phyloP scores from a whole-genome alignment of 2,888 invertebrate species.

The Hypselothyrea guttata region DNA sequence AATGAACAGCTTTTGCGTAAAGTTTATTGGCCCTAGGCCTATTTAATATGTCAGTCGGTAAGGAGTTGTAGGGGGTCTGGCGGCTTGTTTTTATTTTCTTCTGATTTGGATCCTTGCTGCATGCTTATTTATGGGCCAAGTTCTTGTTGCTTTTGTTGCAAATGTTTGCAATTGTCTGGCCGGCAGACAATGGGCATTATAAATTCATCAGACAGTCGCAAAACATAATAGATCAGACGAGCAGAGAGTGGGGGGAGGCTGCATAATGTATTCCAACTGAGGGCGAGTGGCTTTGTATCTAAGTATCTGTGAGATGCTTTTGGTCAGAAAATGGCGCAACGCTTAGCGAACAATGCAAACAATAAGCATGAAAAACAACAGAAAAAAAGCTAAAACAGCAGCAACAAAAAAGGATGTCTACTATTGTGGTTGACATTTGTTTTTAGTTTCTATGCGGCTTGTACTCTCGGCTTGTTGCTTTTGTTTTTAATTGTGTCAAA shows the following conservation, averaged over 20 bases:
- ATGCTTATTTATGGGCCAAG: slow-evolving; percentile 57
- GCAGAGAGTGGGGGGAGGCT: slow-evolving; percentile 23
- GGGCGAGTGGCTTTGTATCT: slow-evolving; percentile 34
- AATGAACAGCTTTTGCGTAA: slow-evolving; percentile 44
- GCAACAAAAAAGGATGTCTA: slow-evolving; percentile 70
- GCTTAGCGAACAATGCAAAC: slow-evolving; percentile 69
- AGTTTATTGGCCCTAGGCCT: slow-evolving; percentile 68
- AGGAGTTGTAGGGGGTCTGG: slow-evolving; percentile 32
- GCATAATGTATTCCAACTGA: slow-evolving; percentile 72
- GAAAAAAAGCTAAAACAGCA: no score
- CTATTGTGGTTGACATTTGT: slow-evolving; percentile 54
- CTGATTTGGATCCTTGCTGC: slow-evolving; percentile 20
- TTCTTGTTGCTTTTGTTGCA: slow-evolving; percentile 37
- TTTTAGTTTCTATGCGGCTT: slow-evolving; percentile 29
- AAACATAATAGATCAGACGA: slow-evolving; percentile 33
- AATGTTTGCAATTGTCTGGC: slow-evolving; percentile 72
- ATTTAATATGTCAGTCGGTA: slow-evolving; percentile 68
- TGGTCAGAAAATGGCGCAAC: slow-evolving; percentile 72
- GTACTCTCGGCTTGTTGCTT: slow-evolving; percentile 53
- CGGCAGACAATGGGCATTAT: slow-evolving; percentile 72
- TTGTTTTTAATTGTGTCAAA: slow-evolving; percentile 76
- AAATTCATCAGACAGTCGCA: slow-evolving; percentile 71
- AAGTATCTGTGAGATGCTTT: slow-evolving; percentile 67
- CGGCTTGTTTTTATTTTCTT: slow-evolving; percentile 21
- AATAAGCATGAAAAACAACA: no score